Evolutionary conservation across 1,140 invertebrate genomes (phyloP).

Genomic region (Drepana arcuata): DNA sequence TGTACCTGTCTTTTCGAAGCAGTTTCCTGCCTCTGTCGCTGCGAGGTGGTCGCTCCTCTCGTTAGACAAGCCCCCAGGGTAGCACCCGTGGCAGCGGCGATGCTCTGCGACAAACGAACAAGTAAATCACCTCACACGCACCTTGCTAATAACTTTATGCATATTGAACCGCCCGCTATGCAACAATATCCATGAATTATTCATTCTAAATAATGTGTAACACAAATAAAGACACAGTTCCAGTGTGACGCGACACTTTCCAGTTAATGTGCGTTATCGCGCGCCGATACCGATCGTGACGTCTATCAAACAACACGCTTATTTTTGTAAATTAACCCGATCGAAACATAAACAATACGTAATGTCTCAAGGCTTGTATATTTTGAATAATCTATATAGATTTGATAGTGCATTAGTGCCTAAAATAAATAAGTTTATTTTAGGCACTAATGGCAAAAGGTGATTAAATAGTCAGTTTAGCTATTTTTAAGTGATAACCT

Average conservation of each 20-base stretch:
- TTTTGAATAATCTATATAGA: too few relatives aligned
- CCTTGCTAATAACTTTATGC: too few relatives aligned
- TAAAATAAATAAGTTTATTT: too few relatives aligned
- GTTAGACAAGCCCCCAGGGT: constrained; percentile 67
- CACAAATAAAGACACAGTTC: constrained; percentile 14
- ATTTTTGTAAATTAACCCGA: constrained; percentile 1
- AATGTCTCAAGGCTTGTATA: neutral
- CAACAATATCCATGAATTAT: too few relatives aligned
- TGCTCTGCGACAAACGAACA: constrained; percentile 38
- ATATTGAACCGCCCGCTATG: too few relatives aligned
- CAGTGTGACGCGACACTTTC: constrained; percentile 11
- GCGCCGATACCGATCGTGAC: constrained; percentile 8
- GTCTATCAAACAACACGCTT: neutral
- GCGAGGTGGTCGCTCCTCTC: constrained; percentile 55
- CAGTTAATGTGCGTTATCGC: constrained; percentile 9
- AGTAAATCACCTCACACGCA: too few relatives aligned
- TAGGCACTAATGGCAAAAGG: too few relatives aligned
- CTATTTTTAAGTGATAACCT: too few relatives aligned
- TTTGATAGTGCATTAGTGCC: too few relatives aligned
- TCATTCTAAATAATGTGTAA: too few relatives aligned
- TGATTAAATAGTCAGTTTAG: too few relatives aligned
- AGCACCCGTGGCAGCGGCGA: constrained; percentile 68
- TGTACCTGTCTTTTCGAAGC: constrained; percentile 57
- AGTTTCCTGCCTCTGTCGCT: constrained; percentile 59
- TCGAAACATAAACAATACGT: neutral